Percentiles rank a stretch among this genome's conserved stretches.
Conservation (phyloP, 2,113 vertebrate genomes). For the Perca schrenkii region DNA sequence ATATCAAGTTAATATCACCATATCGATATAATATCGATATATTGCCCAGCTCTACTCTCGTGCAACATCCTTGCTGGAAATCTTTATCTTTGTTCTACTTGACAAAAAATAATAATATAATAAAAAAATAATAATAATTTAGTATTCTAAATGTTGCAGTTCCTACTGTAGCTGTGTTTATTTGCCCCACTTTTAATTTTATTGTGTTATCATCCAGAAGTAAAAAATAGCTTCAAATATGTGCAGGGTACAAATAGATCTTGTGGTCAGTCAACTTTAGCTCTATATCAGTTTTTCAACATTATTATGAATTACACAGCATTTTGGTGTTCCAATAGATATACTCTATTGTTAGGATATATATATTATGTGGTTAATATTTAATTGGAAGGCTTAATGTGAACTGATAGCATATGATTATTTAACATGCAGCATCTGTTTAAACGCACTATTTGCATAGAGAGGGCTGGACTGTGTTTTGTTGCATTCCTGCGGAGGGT, state of each 20-base stretch:
- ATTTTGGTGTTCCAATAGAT: neutral
- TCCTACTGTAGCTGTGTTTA: neutral
- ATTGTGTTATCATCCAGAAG: neutral
- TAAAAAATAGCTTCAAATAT: neutral
- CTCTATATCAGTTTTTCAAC: neutral
- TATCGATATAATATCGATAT: no score
- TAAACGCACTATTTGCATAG: constrained; percentile 21
- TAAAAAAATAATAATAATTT: no score
- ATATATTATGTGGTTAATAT: neutral
- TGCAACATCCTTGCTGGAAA: neutral
- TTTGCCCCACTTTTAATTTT: neutral
- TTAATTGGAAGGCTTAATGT: neutral
- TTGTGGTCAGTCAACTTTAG: neutral
- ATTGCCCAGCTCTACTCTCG: neutral
- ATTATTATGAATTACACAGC: neutral
- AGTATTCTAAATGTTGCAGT: neutral
- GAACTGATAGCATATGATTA: neutral
- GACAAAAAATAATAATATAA: no score
- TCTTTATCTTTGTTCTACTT: neutral
- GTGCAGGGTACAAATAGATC: neutral
- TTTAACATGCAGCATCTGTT: constrained; percentile 24
- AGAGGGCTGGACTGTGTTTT: constrained; percentile 75
- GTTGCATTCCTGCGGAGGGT: constrained; percentile 85
- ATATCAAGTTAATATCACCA: no score
- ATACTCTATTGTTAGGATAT: neutral